Conservation (phyloP, 2,888 invertebrate genomes). For the Trisateles emortualis region DNA sequence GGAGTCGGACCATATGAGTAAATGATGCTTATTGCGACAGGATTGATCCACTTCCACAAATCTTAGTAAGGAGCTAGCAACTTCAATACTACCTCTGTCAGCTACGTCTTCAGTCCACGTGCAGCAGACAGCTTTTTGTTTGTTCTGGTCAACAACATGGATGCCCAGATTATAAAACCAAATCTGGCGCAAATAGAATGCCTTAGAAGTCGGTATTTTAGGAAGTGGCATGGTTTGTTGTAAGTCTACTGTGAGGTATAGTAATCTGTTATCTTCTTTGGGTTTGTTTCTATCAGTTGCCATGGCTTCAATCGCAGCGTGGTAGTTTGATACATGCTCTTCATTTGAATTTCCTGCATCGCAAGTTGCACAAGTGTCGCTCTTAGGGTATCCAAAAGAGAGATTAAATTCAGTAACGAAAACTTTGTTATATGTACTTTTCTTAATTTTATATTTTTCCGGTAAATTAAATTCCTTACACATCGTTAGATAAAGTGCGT, state of each 20-base stretch:
- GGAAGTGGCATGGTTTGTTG: constrained; percentile 1
- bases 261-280: constrained; percentile 1
- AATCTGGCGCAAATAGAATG: not conserved
- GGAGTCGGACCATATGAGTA: constrained; percentile 35
- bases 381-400: constrained; percentile 38
- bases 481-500: constrained; percentile 32
- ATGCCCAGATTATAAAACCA: constrained; percentile 6
- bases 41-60: not conserved
- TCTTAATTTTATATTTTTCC: constrained; percentile 37
- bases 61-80: not conserved
- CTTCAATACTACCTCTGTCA: too few relatives aligned
- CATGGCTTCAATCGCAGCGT: constrained; percentile 36
- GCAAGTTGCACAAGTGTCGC: constrained; percentile 35
- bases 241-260: constrained; percentile 10
- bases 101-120: constrained; percentile 9
- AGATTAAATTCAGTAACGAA: constrained; percentile 47
- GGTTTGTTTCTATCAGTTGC: constrained; percentile 20
- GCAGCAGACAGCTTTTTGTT: constrained; percentile 5
- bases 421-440: constrained; percentile 36
- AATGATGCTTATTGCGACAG: constrained; percentile 26
- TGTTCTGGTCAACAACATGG: not conserved
- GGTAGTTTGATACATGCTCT: constrained; percentile 28
- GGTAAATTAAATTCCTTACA: constrained; percentile 31
- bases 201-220: constrained; percentile 4
- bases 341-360: constrained; percentile 35